Conservation (phyloP, 2,888 invertebrate species). For the Stenolophus ochropezus region DNA sequence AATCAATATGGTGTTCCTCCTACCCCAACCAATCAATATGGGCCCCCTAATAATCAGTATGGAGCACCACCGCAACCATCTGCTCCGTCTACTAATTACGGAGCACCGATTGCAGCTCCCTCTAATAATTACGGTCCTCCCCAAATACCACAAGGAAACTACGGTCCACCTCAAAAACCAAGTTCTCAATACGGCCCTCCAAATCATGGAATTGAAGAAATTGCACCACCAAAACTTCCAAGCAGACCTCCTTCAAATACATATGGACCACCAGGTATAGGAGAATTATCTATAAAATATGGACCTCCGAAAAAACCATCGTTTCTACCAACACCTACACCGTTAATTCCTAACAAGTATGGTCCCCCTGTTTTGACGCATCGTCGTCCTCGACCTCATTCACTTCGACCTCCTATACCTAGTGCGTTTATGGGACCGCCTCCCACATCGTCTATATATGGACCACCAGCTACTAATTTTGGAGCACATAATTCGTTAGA, state of each 20-base stretch:
- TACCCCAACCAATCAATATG: constrained; percentile 61
- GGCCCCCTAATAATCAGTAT: constrained; percentile 63
- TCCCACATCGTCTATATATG: constrained; percentile 44
- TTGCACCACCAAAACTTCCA: constrained; percentile 67
- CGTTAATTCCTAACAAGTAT: constrained; percentile 25
- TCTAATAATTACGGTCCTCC: constrained; percentile 71
- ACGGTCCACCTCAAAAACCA: constrained; percentile 54
- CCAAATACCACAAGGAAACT: constrained; percentile 17
- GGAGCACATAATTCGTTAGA: constrained; percentile 44
- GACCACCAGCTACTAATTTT: constrained; percentile 41
- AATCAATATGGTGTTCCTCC: constrained; percentile 58
- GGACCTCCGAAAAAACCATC: constrained; percentile 58
- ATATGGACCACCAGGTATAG: constrained; percentile 66
- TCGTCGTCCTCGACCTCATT: constrained; percentile 26
- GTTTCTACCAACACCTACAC: background rate
- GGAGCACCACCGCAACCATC: constrained; percentile 63
- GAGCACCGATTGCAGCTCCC: constrained; percentile 59
- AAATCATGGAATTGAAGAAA: constrained; percentile 65
- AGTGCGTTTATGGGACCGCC: constrained; percentile 57
- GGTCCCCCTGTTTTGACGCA: constrained; percentile 47
- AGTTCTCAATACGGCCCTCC: constrained; percentile 71
- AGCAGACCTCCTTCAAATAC: constrained; percentile 45
- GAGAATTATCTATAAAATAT: constrained; percentile 66
- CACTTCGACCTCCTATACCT: background rate
- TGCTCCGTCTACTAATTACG: background rate